Base-by-base conservation (phyloP, 2,113 vertebrate species). In the Cyprinodon brontotheroides region DNA sequence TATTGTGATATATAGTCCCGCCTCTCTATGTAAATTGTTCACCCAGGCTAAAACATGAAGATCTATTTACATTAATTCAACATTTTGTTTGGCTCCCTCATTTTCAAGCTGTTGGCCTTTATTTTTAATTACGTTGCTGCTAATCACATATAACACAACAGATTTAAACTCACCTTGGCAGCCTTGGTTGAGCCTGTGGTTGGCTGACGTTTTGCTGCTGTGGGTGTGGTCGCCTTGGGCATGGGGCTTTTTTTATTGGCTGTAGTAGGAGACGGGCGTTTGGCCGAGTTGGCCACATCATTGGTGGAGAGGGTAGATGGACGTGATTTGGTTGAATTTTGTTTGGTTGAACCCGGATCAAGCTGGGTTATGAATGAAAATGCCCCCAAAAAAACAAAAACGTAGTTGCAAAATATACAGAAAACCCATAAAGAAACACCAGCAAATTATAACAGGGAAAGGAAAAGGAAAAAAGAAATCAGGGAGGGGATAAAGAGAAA, bases 171-270 rank as follows among this genome's bases (percentile, higher is more conserved):
- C 91, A 97, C 97, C 96, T 97, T 98, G 14, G 79, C 12, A 72
- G 85, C 89, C 80, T 83, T 86, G 70, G 75, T 91, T 90, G 93
- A 76, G 41, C 76, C 80, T 64, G 68, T 20, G 62, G 87, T 61
- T 72, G 90, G 89, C 12, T 79, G 71, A 74, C 87, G 91, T 90
- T 97, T 92, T 93, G 75, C 65, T 76, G 88, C 72, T 50, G 93
- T 68, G 89, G 73, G 88, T 85, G 66, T 91, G 86, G 93, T 94
- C 40, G 93, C 87, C 59, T 94, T 92, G 37, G 95, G 91, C 73
- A 93, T 93, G 50, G 93, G 92, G 90, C 93, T 89, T 85, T 98
- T 98, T 96, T 96, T 98, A 93, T 92, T 95, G 87, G 94, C 79
- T 65, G 93, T 84, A 83, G 87, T 85, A 6, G 95, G 87, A 87